phyloP scores from a whole-genome alignment of 2,888 invertebrate species.

The Cryptocephalus moraei region DNA sequence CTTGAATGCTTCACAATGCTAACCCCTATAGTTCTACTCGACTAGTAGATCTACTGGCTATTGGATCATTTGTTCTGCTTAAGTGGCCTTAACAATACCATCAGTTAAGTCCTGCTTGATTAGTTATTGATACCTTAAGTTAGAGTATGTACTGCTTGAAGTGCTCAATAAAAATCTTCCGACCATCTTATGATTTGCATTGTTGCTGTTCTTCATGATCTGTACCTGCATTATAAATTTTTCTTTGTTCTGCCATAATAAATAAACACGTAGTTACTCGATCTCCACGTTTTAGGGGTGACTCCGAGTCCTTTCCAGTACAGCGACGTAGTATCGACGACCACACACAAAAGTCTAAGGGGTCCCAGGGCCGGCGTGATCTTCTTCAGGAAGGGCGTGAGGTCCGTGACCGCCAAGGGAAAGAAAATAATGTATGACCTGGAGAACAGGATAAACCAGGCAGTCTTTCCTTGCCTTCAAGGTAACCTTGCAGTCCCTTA shows the following conservation, averaged over 20 bases:
- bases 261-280: neutral
- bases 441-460: conserved; percentile 77
- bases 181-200: neutral
- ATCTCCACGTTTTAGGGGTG: conserved; percentile 40
- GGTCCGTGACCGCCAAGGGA: conserved; percentile 68
- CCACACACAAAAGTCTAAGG: conserved; percentile 89
- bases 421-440: conserved; percentile 79
- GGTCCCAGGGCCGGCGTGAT: conserved; percentile 85
- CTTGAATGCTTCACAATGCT: too few relatives aligned
- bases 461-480: conserved; percentile 90
- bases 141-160: too few relatives aligned
- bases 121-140: too few relatives aligned
- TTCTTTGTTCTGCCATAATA: neutral
- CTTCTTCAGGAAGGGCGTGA: conserved; percentile 85
- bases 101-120: too few relatives aligned
- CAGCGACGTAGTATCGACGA: conserved; percentile 87
- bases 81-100: too few relatives aligned
- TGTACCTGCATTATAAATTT: too few relatives aligned
- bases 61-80: too few relatives aligned
- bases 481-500: conserved; percentile 35
- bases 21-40: too few relatives aligned
- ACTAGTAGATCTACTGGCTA: too few relatives aligned
- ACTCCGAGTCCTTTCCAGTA: conserved; percentile 85
- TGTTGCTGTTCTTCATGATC: too few relatives aligned
- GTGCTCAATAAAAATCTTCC: too few relatives aligned